Evolutionary conservation across 2,888 invertebrate species (phyloP), one percentile per base, ranked within the genome.

Genomic region (Thecophora atra): DNA sequence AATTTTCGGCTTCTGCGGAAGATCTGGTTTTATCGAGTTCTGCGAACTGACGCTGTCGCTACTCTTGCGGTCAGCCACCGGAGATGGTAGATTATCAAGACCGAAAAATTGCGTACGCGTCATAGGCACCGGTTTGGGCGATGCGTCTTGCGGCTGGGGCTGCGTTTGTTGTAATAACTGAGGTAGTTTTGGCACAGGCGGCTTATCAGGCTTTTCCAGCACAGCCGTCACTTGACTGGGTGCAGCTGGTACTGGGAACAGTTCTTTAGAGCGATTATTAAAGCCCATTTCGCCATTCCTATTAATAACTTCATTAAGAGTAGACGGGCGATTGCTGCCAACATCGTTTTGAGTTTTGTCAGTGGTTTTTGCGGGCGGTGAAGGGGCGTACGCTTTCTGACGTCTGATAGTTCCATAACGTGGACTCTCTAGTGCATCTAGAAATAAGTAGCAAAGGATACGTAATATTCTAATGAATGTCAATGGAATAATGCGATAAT

Each of bases 1-100:
- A 77, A 95, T 90, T 67, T 92, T 92, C 7, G 95, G 95, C 85
- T 95, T 95, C 82, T 89, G 88, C 42, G 87, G 85, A 37, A 87
- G 79, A 73, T 87, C 87, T 17, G 84, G 81, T 73, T 84, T 83
- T 1, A 83, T 73, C 30, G 79, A 78, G 17, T 42, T 56, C 21
- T 83, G 77, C 69, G 83, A 82, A 44, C 78, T 79, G 37, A 83
- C 77, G 72, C 84, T 84, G 4, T 83, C 84, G 1, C 77, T 80
- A 47, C 83, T 83, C 71, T 80, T 82, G 24, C 83, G 84, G 77
- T 83, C 84, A 3, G 82, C 81, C 19, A 80, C 80, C 1, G 83
- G 83, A 30, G 83, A 83, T 2, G 83, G 83, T 72, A 83, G 74
- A 72, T 77, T 84, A 51, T 83, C 83, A 52, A 83, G 73, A 17